Evolutionary conservation across 2,888 invertebrate species (phyloP), one percentile per base, ranked within the genome.

Genomic region (Cephus rjabovi): DNA sequence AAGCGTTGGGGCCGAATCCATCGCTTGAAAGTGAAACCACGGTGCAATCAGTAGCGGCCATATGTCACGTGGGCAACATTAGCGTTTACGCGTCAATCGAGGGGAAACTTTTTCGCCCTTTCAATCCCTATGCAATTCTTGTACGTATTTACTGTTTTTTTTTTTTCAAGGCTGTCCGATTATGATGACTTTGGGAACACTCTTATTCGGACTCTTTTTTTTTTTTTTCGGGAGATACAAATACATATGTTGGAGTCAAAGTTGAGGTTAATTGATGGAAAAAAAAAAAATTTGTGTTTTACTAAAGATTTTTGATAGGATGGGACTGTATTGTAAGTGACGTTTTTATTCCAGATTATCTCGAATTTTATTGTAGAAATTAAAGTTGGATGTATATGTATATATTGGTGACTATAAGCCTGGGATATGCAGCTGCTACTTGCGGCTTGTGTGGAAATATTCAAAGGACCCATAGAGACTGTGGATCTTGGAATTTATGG

Each of bases 11-110:
- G 71, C 71, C 71, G 34, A 71, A 71, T 71, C 71, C 31, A 71
- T 23, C 79, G 87, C 84, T 85, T 83, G 87, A 87, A 86, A 87
- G 87, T 86, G 84, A 87, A 88, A 88, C 85, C 86, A 80, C 80
- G 79, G 80, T 82, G 83, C 84, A 86, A 87, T 87, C 87, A 87
- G 85, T 76, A 83, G 81, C 85, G 86, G 86, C 88, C 89, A 89
- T 89, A 89, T 89, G 89, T 88, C 86, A 86, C 85, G 74, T 80
- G 81, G 82, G 79, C 80, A 83, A 87, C 87, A 85, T 88, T 85
- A 85, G 83, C 83, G 86, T 83, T 85, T 77, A 78, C 76, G 82
- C 85, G 84, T 85, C 86, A 86, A 86, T 87, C 84, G 86, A 86
- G 87, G 87, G 88, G 87, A 87, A 87, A 82, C 37, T 68, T 76